Percentiles rank a stretch among this genome's conserved stretches.
phyloP scores from a whole-genome alignment of 2,797 vertebrate genomes.

The Coluber constrictor region DNA sequence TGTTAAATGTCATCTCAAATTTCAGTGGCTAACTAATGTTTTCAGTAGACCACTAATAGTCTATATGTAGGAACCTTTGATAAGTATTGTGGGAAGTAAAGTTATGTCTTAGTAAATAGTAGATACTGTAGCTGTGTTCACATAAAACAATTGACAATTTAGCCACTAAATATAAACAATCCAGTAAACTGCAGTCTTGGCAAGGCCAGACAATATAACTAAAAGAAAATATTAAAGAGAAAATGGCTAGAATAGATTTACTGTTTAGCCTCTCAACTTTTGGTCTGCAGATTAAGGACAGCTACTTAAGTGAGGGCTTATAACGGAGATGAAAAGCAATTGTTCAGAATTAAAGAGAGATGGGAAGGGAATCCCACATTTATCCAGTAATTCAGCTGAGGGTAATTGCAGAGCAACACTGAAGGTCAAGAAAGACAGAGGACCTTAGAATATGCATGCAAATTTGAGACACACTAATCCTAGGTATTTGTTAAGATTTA shows the following conservation, averaged over 20 bases:
- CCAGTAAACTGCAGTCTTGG: neutral
- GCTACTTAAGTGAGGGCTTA: neutral
- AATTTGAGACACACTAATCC: neutral
- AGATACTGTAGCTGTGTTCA: neutral
- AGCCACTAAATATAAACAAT: neutral
- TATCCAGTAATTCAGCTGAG: neutral
- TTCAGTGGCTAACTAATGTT: neutral
- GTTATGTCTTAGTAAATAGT: neutral
- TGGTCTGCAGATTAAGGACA: neutral
- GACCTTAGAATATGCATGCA: neutral
- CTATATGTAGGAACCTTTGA: neutral
- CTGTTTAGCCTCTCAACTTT: neutral
- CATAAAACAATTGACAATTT: neutral
- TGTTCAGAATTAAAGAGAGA: neutral
- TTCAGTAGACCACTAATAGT: neutral
- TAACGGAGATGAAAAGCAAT: neutral
- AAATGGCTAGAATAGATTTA: neutral
- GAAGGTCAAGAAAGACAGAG: neutral
- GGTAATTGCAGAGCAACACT: neutral
- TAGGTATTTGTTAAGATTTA: neutral
- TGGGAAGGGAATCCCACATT: neutral
- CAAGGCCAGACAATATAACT: neutral
- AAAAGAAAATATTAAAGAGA: neutral
- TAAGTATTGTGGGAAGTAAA: neutral
- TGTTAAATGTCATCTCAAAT: neutral